Evolutionary conservation across 2,888 invertebrate species (phyloP).

Genomic region (Hydriomena furcata): DNA sequence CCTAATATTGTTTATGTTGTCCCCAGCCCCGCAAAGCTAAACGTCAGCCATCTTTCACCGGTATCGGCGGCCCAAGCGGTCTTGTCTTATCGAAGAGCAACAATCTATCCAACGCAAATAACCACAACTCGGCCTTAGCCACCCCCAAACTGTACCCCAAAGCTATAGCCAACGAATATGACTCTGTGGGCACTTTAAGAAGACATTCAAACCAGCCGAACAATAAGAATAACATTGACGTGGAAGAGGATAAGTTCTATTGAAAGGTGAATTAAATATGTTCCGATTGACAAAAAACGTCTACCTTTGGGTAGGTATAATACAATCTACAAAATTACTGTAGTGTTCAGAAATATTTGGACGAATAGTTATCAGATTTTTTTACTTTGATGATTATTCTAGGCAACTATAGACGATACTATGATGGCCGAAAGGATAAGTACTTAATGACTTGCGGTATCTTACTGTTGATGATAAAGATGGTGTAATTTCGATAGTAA

Average conservation of each 20-base stretch:
- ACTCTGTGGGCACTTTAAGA: slow-evolving; percentile 88
- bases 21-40: slow-evolving; percentile 81
- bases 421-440: no score
- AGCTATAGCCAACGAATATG: slow-evolving; percentile 89
- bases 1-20: slow-evolving; percentile 12
- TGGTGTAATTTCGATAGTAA: no score
- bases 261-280: slow-evolving; percentile 48
- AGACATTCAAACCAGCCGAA: slow-evolving; percentile 90
- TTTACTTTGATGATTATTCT: no score
- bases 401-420: no score
- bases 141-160: slow-evolving; percentile 88
- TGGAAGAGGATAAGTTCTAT: slow-evolving; percentile 87
- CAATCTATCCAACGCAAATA: slow-evolving; percentile 84
- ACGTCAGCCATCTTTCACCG: slow-evolving; percentile 88
- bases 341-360: no score
- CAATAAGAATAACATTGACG: slow-evolving; percentile 84
- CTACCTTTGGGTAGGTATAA: no score
- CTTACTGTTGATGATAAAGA: no score
- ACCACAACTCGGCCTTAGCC: slow-evolving; percentile 82
- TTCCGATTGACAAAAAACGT: not conserved
- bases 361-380: no score
- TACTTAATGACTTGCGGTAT: no score
- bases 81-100: slow-evolving; percentile 82
- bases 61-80: slow-evolving; percentile 77
- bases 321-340: no score